A percentile compares a stretch with the other conserved stretches of the same genome.
Conservation (phyloP, 2,888 invertebrate species). For the Sialis lutaria region DNA sequence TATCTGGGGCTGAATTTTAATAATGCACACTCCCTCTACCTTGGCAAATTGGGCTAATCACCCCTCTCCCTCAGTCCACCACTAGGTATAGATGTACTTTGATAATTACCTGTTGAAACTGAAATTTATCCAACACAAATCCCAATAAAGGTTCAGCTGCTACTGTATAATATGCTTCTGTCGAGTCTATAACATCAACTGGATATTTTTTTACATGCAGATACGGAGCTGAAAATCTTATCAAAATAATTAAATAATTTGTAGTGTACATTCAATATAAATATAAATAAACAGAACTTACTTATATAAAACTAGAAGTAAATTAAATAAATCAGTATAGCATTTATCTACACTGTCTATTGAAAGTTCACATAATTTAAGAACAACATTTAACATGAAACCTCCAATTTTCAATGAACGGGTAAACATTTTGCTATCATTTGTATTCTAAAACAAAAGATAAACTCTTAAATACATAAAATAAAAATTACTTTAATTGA, state of each 20-base stretch:
- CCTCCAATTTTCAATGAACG: slow-evolving; percentile 30
- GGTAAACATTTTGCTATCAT: slow-evolving; percentile 24
- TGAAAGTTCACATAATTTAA: slow-evolving; percentile 27
- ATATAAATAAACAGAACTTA: not conserved
- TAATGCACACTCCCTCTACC: too few relatives aligned
- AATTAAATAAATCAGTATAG: slow-evolving; percentile 10
- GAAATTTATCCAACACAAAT: slow-evolving; percentile 4
- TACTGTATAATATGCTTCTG: slow-evolving; percentile 11
- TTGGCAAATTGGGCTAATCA: too few relatives aligned
- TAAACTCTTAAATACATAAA: not conserved
- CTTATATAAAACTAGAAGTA: not conserved
- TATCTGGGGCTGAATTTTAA: too few relatives aligned
- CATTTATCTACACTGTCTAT: slow-evolving; percentile 18
- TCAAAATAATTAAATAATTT: not conserved
- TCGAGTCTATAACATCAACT: slow-evolving; percentile 10
- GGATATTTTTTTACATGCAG: slow-evolving; percentile 8
- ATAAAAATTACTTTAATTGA: slow-evolving; percentile 2
- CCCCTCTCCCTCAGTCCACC: too few relatives aligned
- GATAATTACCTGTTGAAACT: too few relatives aligned
- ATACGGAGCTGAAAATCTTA: slow-evolving; percentile 8
- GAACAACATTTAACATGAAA: slow-evolving; percentile 30
- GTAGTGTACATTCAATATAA: not conserved
- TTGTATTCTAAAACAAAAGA: slow-evolving; percentile 19
- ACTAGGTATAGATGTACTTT: too few relatives aligned
- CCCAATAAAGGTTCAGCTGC: slow-evolving; percentile 6